Evolutionary conservation across 2,888 invertebrate genomes (phyloP), one percentile per base, ranked within the genome.

Genomic region (Drosophila fulvimacula): DNA sequence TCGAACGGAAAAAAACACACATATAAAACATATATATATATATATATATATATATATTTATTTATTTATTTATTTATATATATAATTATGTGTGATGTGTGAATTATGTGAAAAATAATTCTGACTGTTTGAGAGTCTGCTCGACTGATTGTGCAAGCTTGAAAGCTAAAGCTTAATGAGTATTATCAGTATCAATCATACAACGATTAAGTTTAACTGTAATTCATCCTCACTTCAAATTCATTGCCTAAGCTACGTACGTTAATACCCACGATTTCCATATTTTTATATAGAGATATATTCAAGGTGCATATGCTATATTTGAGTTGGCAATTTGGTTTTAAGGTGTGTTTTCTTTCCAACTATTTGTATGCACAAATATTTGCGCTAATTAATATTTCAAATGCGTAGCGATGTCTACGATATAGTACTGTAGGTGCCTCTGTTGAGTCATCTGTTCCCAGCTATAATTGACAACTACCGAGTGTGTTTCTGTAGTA

Each of bases 331-430:
- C 39, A 17, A 52, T 38, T 44, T 44, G 13, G 19, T 46, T 67
- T 57, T 19, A 65, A 55, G 55, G 66, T 72, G 62, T 66, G 71
- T 39, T 38, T 55, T 56, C 32, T 27, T 38, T 38, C 9, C 34
- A 51, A 15, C 32, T 53, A 32, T 27, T 57, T 48, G 30, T 48
- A 51, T 67, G 62, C 62, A 62, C 48, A 76, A 77, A 77, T 77
- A 73, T 77, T 73, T 69, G 57, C 38, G 36, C 30, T 41, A 61
- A 78, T 76, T 78, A 69, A 53, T 73, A 73, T 77, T 78, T 73
- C 19, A 77, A 60, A 69, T 51, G 57, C 68, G 53, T 42, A 24
- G 39, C 38, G 11, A 36, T 17, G 2, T 3, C 41, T 13, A 30
- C 46, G 21, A 21, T 9, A 21, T 36, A n/a, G n/a, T n/a, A 59